These are phyloP conservation scores for Spodoptera litura DNA, from an alignment of 1,140 invertebrate genomes.

Conservation along the genomic window DNA sequence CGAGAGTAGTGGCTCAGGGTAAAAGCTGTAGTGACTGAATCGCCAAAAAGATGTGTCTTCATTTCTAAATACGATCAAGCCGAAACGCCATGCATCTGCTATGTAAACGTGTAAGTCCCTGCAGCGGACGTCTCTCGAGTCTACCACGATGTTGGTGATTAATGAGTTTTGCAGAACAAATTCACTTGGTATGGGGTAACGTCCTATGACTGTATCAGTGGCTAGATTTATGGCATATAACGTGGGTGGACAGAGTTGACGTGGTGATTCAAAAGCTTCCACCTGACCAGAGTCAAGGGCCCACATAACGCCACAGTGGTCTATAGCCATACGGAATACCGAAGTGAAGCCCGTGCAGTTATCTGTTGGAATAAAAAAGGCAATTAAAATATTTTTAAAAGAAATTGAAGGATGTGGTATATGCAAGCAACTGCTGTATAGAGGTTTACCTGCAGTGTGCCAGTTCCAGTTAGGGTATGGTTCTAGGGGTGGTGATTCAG, in stretches of 20 bases:
- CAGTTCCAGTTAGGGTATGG: constrained; percentile 92
- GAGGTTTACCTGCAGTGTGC: constrained; percentile 83
- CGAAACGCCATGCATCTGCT: constrained; percentile 92
- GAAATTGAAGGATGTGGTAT: too few relatives aligned
- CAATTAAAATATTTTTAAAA: neutral
- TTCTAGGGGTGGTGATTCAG: constrained; percentile 87
- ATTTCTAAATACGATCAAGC: constrained; percentile 90
- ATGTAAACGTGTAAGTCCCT: constrained; percentile 90
- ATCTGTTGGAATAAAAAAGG: constrained; percentile 64
- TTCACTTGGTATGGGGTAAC: constrained; percentile 88
- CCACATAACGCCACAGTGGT: constrained; percentile 91
- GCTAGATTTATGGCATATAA: constrained; percentile 90
- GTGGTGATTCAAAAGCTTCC: constrained; percentile 89
- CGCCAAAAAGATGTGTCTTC: constrained; percentile 89
- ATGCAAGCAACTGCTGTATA: neutral
- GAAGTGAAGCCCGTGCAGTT: constrained; percentile 91
- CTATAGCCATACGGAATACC: constrained; percentile 91
- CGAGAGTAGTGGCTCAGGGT: constrained; percentile 91
- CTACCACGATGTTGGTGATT: constrained; percentile 91
- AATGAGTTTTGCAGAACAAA: constrained; percentile 91
- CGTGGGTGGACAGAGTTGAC: constrained; percentile 90
- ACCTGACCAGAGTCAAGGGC: constrained; percentile 92
- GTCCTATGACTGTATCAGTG: constrained; percentile 88
- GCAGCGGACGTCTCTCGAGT: constrained; percentile 89
- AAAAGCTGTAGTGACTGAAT: constrained; percentile 91